A percentile compares a stretch with the other conserved stretches of the same genome.
These are phyloP conservation scores for Dryobates pubescens DNA, from an alignment of 2,797 vertebrate genomes.

Conservation along the genomic window DNA sequence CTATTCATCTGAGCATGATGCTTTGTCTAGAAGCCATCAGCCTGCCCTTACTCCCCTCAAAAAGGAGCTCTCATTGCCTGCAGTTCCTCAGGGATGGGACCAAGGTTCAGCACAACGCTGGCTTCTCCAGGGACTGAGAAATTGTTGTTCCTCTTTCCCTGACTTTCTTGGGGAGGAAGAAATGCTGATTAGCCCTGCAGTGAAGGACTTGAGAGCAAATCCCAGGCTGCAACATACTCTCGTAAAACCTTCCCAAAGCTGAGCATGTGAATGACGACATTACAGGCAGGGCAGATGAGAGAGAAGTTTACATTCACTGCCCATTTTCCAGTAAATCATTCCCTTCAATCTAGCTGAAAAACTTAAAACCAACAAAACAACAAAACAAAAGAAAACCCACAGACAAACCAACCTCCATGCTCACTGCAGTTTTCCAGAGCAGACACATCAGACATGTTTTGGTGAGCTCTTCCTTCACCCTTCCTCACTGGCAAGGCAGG, in stretches of 20 bases:
- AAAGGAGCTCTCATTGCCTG: fast-evolving
- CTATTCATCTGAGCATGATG: not conserved
- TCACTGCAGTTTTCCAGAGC: not conserved
- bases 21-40: not conserved
- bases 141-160: not conserved
- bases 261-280: not conserved
- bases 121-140: not conserved
- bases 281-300: fast-evolving
- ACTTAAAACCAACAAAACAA: too few relatives aligned
- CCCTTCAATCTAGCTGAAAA: not conserved
- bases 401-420: too few relatives aligned
- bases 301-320: not conserved
- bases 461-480: not conserved
- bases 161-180: not conserved
- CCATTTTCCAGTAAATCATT: not conserved
- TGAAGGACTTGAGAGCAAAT: not conserved
- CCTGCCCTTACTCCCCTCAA: not conserved
- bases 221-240: not conserved
- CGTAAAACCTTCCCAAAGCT: not conserved
- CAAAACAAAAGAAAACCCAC: too few relatives aligned
- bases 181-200: not conserved
- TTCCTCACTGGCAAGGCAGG: not conserved
- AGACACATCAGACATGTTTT: not conserved
- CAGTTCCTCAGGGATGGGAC: not conserved
- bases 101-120: fast-evolving